phyloP scores from a whole-genome alignment of 2,113 vertebrate species.

The Neogale vison region DNA sequence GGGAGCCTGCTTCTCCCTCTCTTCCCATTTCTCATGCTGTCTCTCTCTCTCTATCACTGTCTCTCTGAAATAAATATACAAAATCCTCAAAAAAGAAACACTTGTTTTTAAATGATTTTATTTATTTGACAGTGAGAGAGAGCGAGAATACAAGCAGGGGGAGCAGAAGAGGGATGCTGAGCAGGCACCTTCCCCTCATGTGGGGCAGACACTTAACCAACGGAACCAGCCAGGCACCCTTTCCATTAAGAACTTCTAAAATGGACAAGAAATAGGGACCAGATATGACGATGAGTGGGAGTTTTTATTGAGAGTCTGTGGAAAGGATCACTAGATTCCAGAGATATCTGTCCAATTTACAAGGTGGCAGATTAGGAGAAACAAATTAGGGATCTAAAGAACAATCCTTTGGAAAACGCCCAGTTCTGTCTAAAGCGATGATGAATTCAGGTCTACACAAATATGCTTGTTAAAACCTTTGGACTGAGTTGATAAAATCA shows the following conservation, averaged over 20 bases:
- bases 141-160: too few species aligned
- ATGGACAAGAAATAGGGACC: neutral
- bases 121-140: too few species aligned
- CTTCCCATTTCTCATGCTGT: too few species aligned
- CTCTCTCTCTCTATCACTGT: too few species aligned
- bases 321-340: neutral
- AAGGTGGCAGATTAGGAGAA: neutral
- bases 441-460: neutral
- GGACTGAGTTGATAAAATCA: neutral
- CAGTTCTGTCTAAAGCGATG: neutral
- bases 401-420: neutral
- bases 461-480: neutral
- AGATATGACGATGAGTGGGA: neutral
- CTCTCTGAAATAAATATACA: too few species aligned
- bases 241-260: constrained; percentile 15
- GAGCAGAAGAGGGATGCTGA: too few species aligned
- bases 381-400: neutral
- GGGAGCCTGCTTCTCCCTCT: too few species aligned
- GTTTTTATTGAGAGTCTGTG: neutral
- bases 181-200: too few species aligned
- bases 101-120: neutral
- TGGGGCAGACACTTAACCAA: neutral
- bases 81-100: too few species aligned
- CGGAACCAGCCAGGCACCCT: neutral
- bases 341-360: neutral